phyloP scores from a whole-genome alignment of 2,113 vertebrate species.

The Peromyscus leucopus region DNA sequence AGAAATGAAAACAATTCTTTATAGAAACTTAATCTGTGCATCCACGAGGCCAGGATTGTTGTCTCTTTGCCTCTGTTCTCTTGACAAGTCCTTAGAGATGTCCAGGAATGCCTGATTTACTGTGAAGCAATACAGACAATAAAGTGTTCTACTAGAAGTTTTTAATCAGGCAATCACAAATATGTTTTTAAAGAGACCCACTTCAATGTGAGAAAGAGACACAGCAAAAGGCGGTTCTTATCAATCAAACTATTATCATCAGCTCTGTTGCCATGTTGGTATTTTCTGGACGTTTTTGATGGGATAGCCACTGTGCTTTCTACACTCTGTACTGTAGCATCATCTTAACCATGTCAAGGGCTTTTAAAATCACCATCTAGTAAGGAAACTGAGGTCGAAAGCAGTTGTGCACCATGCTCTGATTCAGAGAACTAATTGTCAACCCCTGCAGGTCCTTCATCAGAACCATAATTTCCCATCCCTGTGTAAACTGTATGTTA shows the following conservation, averaged over 20 bases:
- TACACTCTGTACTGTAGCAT: fast-evolving
- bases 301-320: background rate
- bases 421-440: background rate
- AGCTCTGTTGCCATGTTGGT: fast-evolving
- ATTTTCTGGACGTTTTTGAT: background rate
- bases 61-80: background rate
- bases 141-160: background rate
- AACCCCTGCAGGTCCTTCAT: background rate
- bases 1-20: slow-evolving; percentile 24
- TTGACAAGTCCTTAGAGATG: background rate
- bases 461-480: background rate
- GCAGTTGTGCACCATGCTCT: background rate
- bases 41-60: background rate
- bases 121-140: background rate
- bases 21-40: background rate
- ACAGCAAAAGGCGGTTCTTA: background rate
- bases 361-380: background rate
- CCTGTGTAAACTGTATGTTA: background rate
- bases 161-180: too few species aligned
- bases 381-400: background rate
- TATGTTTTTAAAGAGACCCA: background rate
- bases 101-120: background rate
- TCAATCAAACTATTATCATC: background rate
- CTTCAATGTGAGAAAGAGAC: background rate
- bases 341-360: background rate